Percentiles rank a stretch among this genome's conserved stretches.
These are phyloP conservation scores for Aphidius ervi DNA, from an alignment of 1,140 invertebrate species.

Conservation along the genomic window DNA sequence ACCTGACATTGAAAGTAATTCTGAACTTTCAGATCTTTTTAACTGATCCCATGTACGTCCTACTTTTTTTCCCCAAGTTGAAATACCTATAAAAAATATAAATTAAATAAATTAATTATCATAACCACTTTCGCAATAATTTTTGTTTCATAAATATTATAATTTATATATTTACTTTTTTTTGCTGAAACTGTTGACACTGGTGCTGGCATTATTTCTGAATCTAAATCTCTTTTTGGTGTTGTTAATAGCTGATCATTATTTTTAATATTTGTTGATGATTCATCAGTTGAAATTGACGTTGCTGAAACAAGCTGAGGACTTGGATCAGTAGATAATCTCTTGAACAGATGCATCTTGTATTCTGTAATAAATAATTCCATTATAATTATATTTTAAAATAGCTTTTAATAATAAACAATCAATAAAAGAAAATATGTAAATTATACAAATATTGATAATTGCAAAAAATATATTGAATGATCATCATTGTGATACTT, in stretches of 20 bases:
- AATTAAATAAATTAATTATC: slow-evolving; percentile 7
- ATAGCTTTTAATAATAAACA: too few species aligned
- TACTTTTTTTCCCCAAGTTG: slow-evolving; percentile 64
- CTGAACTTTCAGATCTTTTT: slow-evolving; percentile 58
- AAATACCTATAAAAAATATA: slow-evolving; percentile 48
- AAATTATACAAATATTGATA: too few species aligned
- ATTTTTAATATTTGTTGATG: slow-evolving; percentile 13
- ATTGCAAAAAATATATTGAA: too few species aligned
- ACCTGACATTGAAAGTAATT: slow-evolving; percentile 51
- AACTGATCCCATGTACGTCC: slow-evolving; percentile 62
- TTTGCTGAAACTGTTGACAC: slow-evolving; percentile 22
- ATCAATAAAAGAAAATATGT: too few species aligned
- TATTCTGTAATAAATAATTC: slow-evolving; percentile 28
- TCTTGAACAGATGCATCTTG: slow-evolving; percentile 55
- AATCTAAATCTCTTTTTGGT: slow-evolving; percentile 3
- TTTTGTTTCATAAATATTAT: neutral
- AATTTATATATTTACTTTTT: slow-evolving; percentile 26
- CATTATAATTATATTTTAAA: neutral
- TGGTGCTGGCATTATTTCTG: slow-evolving; percentile 17
- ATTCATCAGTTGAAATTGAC: slow-evolving; percentile 47
- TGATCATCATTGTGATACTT: slow-evolving; percentile 5
- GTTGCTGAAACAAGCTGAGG: slow-evolving; percentile 56
- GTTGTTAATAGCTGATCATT: slow-evolving; percentile 2
- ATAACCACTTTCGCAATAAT: neutral
- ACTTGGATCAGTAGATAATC: slow-evolving; percentile 51